Conservation (phyloP, 2,888 invertebrate genomes). For the Villa cingulata region DNA sequence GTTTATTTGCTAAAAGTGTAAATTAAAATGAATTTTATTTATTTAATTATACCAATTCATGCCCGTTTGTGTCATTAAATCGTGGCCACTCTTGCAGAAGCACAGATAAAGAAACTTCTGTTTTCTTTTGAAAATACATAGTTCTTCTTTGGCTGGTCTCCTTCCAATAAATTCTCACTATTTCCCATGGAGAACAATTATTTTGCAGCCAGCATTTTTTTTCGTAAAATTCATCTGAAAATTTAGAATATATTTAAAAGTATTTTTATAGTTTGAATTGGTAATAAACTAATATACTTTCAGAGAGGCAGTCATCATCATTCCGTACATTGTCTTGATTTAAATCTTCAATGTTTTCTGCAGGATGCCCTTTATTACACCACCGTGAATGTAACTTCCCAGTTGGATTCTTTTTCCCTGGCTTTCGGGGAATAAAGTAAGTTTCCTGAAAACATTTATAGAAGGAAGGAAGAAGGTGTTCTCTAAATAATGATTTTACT, state of each 20-base stretch:
- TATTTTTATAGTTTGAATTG: too few species aligned
- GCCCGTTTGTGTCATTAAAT: not conserved
- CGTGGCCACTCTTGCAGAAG: constrained; percentile 1
- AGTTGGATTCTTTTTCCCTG: not conserved
- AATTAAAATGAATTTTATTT: not conserved
- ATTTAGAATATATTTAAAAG: not conserved
- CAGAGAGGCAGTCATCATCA: too few species aligned
- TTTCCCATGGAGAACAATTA: not conserved
- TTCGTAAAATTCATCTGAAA: constrained; percentile 3
- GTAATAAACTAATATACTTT: too few species aligned
- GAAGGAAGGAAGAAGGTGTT: too few species aligned
- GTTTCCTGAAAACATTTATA: not conserved
- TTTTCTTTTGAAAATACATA: not conserved
- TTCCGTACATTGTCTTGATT: too few species aligned
- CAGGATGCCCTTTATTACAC: not conserved
- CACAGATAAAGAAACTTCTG: not conserved
- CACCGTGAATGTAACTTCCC: not conserved
- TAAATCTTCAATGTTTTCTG: too few species aligned
- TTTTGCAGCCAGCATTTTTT: constrained; percentile 6
- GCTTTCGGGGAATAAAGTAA: not conserved
- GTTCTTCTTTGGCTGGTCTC: not conserved
- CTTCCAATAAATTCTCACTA: not conserved
- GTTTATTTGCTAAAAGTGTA: too few species aligned
- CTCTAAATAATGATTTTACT: too few species aligned
- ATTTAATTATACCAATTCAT: not conserved